phyloP scores from a whole-genome alignment of 2,888 invertebrate genomes.

The Trachelus troglodyta region DNA sequence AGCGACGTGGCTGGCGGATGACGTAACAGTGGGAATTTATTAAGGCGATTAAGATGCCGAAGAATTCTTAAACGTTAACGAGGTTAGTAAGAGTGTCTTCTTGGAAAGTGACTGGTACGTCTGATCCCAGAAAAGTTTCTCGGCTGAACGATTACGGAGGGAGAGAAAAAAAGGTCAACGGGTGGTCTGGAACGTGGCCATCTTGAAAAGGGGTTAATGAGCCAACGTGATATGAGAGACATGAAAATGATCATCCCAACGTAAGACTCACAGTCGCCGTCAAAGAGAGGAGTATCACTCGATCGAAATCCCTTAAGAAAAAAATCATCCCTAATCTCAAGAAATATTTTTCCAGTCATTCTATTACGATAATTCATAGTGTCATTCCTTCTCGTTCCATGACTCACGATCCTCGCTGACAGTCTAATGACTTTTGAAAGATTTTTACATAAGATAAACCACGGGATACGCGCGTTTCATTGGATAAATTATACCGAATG shows the following conservation, averaged over 20 bases:
- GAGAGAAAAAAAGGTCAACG: slow-evolving; percentile 2
- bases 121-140: background rate
- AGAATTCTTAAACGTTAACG: slow-evolving; percentile 35
- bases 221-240: slow-evolving; percentile 33
- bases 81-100: slow-evolving; percentile 35
- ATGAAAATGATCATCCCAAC: background rate
- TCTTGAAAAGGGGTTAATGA: slow-evolving; percentile 51
- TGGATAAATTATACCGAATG: background rate
- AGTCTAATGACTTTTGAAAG: background rate
- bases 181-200: slow-evolving; percentile 11
- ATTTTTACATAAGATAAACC: background rate
- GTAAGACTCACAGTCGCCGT: background rate
- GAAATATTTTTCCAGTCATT: background rate
- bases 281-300: background rate
- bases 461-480: background rate
- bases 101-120: slow-evolving; percentile 39
- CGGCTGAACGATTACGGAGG: background rate
- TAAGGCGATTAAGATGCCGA: slow-evolving; percentile 40
- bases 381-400: background rate
- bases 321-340: background rate
- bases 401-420: background rate
- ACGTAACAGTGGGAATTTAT: slow-evolving; percentile 24
- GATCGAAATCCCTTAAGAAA: background rate
- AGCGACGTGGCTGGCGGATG: background rate
- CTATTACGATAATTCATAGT: background rate